Percentiles rank a stretch among this genome's conserved stretches.
These are phyloP conservation scores for Agapornis roseicollis DNA, from an alignment of 2,113 vertebrate genomes.

Conservation along the genomic window DNA sequence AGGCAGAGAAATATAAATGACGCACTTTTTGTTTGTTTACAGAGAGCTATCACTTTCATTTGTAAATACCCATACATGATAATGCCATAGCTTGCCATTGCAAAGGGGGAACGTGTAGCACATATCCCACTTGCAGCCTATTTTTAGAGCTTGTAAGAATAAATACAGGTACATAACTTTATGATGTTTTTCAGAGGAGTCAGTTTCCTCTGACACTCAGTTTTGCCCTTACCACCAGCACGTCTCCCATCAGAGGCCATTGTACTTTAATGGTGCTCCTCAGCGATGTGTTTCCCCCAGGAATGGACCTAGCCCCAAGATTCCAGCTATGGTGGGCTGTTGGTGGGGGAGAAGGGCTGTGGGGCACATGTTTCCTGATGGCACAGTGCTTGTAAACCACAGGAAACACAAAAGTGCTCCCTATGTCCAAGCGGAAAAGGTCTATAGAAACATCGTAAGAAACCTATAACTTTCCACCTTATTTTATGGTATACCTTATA, in stretches of 20 bases:
- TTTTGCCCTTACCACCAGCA: rapidly evolving
- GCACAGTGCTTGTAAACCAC: not conserved
- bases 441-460: rapidly evolving
- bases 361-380: rapidly evolving
- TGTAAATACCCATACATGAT: not conserved
- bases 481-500: not conserved
- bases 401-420: rapidly evolving
- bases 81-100: rapidly evolving
- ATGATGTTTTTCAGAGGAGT: not conserved
- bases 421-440: not conserved
- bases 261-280: rapidly evolving
- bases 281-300: not conserved
- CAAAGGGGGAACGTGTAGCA: rapidly evolving
- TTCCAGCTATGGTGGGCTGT: not conserved
- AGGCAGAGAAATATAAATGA: not conserved
- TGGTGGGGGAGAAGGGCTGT: not conserved
- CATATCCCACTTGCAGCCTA: not conserved
- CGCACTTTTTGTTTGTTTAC: not conserved
- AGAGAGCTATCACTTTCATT: not conserved
- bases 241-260: rapidly evolving
- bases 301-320: too few species aligned
- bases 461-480: not conserved
- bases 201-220: not conserved
- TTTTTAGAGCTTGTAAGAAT: not conserved
- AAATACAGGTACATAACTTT: rapidly evolving